These are phyloP conservation scores for Rhogogaster chlorosoma DNA, from an alignment of 2,888 invertebrate species.

Conservation along the genomic window DNA sequence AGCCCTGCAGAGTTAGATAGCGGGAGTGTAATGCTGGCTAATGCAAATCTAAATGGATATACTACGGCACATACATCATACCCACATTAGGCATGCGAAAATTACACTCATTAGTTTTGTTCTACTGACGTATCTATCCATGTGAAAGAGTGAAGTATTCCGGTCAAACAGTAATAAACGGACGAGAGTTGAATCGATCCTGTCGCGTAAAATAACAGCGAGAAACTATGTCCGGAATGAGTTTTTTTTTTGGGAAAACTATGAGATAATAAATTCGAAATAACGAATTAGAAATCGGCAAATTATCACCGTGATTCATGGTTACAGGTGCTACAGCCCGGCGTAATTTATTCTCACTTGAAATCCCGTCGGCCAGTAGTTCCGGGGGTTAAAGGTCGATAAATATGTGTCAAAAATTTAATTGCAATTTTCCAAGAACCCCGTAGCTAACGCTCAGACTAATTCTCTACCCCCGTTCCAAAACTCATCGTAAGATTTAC, in stretches of 20 bases:
- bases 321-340: neutral
- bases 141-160: neutral
- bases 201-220: neutral
- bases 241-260: neutral
- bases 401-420: slow-evolving; percentile 45
- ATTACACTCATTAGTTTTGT: neutral
- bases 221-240: no score
- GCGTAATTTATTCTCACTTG: neutral
- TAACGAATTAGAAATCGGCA: neutral
- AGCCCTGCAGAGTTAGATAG: slow-evolving; percentile 23
- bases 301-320: neutral
- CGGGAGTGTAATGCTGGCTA: neutral
- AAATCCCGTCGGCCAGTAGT: neutral
- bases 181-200: neutral
- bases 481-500: slow-evolving; percentile 7
- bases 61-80: neutral
- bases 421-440: slow-evolving; percentile 40
- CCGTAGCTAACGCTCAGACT: neutral
- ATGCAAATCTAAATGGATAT: slow-evolving; percentile 41
- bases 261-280: neutral
- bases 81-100: neutral
- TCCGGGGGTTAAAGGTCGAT: neutral
- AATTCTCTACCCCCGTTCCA: neutral
- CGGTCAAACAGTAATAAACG: neutral
- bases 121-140: neutral